phyloP scores from a whole-genome alignment of 1,140 invertebrate species.

The Harlomillsia oculata region DNA sequence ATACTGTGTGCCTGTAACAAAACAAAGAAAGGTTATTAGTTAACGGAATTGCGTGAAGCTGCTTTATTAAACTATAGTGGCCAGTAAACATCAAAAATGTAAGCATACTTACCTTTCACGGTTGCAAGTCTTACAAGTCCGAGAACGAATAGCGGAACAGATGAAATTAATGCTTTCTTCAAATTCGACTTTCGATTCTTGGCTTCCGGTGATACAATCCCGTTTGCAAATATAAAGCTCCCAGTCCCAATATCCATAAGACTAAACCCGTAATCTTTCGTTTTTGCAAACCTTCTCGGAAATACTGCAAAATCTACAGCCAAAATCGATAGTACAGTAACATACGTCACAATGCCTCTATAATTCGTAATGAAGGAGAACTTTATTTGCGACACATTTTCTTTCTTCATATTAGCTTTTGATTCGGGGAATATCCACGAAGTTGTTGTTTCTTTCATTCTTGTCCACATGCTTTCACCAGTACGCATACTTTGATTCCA shows the following conservation, averaged over 20 bases:
- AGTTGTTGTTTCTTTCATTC: not conserved
- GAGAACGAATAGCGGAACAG: constrained; percentile 52
- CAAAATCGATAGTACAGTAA: constrained; percentile 72
- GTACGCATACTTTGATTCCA: no score
- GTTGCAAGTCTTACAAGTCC: constrained; percentile 54
- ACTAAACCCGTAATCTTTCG: constrained; percentile 72
- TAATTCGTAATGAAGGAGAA: constrained; percentile 54
- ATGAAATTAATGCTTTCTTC: constrained; percentile 32
- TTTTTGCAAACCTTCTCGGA: constrained; percentile 75
- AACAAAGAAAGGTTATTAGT: no score
- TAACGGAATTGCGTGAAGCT: no score
- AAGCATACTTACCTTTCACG: constrained; percentile 38
- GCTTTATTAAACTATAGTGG: no score
- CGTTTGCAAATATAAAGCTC: constrained; percentile 76
- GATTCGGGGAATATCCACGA: not conserved
- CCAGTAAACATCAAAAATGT: not conserved
- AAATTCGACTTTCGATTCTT: constrained; percentile 34
- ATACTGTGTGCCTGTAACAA: constrained; percentile 62
- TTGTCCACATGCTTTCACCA: constrained; percentile 18
- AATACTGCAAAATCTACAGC: constrained; percentile 86
- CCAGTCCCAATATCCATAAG: constrained; percentile 94
- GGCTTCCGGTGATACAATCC: constrained; percentile 57
- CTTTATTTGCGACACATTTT: not conserved
- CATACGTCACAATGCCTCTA: constrained; percentile 58
- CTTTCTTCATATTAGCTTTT: not conserved